A percentile compares a stretch with the other conserved stretches of the same genome.
phyloP scores from a whole-genome alignment of 2,888 invertebrate species.

The Blera fallax region DNA sequence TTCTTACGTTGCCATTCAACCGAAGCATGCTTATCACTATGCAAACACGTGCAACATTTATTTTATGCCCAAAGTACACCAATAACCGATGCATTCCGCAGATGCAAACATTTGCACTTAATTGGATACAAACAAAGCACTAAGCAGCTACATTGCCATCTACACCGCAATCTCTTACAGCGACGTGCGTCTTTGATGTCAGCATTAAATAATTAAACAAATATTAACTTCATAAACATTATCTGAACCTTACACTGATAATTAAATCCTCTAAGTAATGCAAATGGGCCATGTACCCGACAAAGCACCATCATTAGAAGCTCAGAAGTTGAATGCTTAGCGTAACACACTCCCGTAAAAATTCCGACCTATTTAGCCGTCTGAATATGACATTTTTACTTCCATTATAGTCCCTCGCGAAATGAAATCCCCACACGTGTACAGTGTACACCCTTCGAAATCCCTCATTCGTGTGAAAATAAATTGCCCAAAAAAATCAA shows the following conservation, averaged over 20 bases:
- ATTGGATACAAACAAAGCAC: neutral
- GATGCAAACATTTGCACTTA: too few species aligned
- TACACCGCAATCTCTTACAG: neutral
- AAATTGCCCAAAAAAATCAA: constrained; percentile 49
- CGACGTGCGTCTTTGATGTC: neutral
- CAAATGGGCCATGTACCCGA: neutral
- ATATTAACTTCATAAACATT: neutral
- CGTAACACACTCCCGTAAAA: neutral
- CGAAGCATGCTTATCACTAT: too few species aligned
- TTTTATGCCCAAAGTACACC: too few species aligned
- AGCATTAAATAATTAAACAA: constrained; percentile 13
- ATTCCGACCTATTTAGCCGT: neutral
- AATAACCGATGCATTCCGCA: too few species aligned
- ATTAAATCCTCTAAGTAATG: constrained; percentile 3
- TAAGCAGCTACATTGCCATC: neutral
- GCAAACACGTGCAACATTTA: too few species aligned
- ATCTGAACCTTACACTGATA: neutral
- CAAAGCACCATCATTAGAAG: constrained; percentile 24
- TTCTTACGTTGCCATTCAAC: too few species aligned
- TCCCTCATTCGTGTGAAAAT: neutral
- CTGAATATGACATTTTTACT: constrained; percentile 35
- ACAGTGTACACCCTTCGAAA: neutral
- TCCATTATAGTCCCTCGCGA: neutral
- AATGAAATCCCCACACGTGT: neutral
- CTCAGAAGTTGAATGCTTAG: constrained; percentile 38